Percentiles rank a stretch among this genome's conserved stretches.
Evolutionary conservation across 2,113 vertebrate species (phyloP).

Genomic region (Caranx ignobilis): DNA sequence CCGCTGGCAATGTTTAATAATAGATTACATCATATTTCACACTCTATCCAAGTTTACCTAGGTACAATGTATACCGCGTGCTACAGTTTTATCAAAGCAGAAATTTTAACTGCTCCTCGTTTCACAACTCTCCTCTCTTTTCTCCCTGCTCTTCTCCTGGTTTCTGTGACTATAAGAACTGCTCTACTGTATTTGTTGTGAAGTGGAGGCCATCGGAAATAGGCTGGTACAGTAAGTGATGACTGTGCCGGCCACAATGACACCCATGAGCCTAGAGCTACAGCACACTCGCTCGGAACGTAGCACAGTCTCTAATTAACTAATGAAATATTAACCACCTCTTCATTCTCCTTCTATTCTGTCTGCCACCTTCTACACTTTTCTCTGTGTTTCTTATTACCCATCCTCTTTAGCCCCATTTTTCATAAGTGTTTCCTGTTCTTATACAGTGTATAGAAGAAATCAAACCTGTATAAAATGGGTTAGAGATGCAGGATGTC

Average conservation of each 20-base stretch:
- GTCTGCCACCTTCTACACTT: slow-evolving; percentile 64
- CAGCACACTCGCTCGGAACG: slow-evolving; percentile 72
- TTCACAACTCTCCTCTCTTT: not conserved
- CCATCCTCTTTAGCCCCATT: slow-evolving; percentile 66
- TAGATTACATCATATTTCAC: not conserved
- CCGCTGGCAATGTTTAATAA: not conserved
- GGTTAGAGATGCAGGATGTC: slow-evolving; percentile 16
- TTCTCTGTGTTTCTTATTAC: slow-evolving; percentile 63
- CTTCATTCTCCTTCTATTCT: slow-evolving; percentile 75
- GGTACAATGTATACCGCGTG: not conserved
- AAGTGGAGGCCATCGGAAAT: slow-evolving; percentile 66
- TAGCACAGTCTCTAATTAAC: slow-evolving; percentile 82
- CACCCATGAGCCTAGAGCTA: slow-evolving; percentile 79
- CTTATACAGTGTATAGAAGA: slow-evolving; percentile 30
- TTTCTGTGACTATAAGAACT: slow-evolving; percentile 5
- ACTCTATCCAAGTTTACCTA: not conserved
- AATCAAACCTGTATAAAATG: slow-evolving; percentile 24
- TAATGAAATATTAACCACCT: slow-evolving; percentile 85
- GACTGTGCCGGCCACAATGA: slow-evolving; percentile 78
- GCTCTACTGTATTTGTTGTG: slow-evolving; percentile 59
- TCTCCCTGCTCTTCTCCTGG: not conserved
- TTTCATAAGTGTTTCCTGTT: slow-evolving; percentile 55
- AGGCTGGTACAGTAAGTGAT: slow-evolving; percentile 79
- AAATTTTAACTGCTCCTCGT: not conserved
- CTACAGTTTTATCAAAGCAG: not conserved